phyloP scores from a whole-genome alignment of 1,140 invertebrate genomes.

The Palaemon carinicauda region DNA sequence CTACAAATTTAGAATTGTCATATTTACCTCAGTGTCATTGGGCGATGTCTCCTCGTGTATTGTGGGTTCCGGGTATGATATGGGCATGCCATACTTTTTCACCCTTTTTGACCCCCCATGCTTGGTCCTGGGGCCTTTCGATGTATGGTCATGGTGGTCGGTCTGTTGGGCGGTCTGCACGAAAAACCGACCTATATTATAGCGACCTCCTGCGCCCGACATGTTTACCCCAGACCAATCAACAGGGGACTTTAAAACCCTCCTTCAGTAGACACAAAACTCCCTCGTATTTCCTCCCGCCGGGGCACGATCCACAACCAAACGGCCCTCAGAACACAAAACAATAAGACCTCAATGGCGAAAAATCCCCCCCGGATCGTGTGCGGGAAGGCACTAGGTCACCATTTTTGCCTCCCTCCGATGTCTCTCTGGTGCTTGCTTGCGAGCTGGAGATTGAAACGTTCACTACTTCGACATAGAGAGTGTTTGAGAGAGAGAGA shows the following conservation, averaged over 20 bases:
- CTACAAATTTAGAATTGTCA: not conserved
- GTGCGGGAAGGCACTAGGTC: too few species aligned
- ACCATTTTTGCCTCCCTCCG: too few species aligned
- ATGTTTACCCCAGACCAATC: too few species aligned
- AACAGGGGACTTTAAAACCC: too few species aligned
- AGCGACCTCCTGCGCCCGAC: slow-evolving; percentile 33
- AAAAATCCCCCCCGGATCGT: too few species aligned
- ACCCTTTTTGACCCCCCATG: slow-evolving; percentile 41
- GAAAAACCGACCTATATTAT: slow-evolving; percentile 53
- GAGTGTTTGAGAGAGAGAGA: slow-evolving; percentile 12
- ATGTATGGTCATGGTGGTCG: not conserved
- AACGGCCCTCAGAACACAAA: too few species aligned
- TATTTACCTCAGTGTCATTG: slow-evolving; percentile 51
- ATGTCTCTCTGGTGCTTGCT: too few species aligned
- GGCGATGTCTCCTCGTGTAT: slow-evolving; percentile 58
- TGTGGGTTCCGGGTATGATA: slow-evolving; percentile 58
- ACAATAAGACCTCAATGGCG: too few species aligned
- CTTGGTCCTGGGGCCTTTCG: slow-evolving; percentile 13
- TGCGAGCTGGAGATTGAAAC: not conserved
- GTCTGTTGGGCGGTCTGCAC: slow-evolving; percentile 41
- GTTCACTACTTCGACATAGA: too few species aligned
- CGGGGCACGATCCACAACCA: too few species aligned
- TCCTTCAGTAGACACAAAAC: too few species aligned
- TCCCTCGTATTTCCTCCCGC: too few species aligned
- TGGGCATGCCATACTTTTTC: slow-evolving; percentile 51